A percentile compares a stretch with the other conserved stretches of the same genome.
phyloP scores from a whole-genome alignment of 1,140 invertebrate species.

The Trichoplusia ni region DNA sequence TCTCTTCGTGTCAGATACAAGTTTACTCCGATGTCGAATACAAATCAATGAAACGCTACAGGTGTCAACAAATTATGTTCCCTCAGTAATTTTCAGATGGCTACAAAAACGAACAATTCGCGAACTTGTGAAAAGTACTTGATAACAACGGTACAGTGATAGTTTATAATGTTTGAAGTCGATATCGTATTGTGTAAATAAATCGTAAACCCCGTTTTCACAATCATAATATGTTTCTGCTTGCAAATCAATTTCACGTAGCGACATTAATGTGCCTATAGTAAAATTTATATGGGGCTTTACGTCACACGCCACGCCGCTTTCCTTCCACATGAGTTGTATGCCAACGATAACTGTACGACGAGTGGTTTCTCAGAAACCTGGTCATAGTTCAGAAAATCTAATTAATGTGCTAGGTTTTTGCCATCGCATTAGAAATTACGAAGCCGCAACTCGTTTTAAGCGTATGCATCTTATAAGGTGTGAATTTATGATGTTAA shows the following conservation, averaged over 20 bases:
- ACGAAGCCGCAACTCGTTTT: slow-evolving; percentile 14
- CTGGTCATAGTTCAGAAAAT: slow-evolving; percentile 45
- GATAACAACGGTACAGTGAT: slow-evolving; percentile 59
- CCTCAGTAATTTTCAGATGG: slow-evolving; percentile 2
- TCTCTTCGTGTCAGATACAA: neutral
- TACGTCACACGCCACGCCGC: slow-evolving; percentile 68
- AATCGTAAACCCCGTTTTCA: slow-evolving; percentile 81
- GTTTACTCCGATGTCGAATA: slow-evolving; percentile 5
- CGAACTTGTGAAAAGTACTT: slow-evolving; percentile 45
- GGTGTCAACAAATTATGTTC: neutral
- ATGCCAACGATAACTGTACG: slow-evolving; percentile 57
- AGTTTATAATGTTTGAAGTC: slow-evolving; percentile 70
- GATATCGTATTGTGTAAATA: slow-evolving; percentile 79
- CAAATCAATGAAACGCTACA: slow-evolving; percentile 17
- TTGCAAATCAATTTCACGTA: slow-evolving; percentile 81
- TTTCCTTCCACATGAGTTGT: slow-evolving; percentile 68
- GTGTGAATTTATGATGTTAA: neutral
- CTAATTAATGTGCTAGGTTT: slow-evolving; percentile 36
- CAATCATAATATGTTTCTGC: slow-evolving; percentile 81
- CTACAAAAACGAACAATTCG: slow-evolving; percentile 27
- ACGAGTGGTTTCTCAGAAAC: slow-evolving; percentile 31
- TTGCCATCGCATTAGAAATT: slow-evolving; percentile 18
- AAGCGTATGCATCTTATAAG: neutral
- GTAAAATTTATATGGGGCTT: slow-evolving; percentile 80
- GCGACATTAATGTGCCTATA: slow-evolving; percentile 79